Evolutionary conservation across 2,113 vertebrate genomes (phyloP).

Genomic region (Marmota monax): DNA sequence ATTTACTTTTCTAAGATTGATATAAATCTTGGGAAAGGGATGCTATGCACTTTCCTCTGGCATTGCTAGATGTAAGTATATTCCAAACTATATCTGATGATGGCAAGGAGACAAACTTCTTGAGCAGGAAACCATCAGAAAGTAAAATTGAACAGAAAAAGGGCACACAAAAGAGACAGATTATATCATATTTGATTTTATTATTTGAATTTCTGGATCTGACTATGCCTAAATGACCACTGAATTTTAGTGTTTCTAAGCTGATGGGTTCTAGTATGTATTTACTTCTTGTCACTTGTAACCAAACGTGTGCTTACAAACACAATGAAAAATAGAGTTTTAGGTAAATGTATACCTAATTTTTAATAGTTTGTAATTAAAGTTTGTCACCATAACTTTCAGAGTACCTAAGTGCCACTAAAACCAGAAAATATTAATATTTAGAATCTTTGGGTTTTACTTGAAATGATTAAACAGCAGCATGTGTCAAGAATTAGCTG

Average conservation of each 20-base stretch:
- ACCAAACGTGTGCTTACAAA: neutral
- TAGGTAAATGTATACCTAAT: neutral
- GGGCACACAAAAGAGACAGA: neutral
- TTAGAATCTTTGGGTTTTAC: neutral
- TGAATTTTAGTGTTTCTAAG: neutral
- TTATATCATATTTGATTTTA: neutral
- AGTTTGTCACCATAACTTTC: neutral
- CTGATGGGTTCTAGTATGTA: neutral
- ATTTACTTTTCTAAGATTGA: conserved; percentile 36
- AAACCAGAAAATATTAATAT: neutral
- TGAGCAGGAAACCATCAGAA: neutral
- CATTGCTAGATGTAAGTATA: neutral
- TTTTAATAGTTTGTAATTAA: conserved; percentile 15
- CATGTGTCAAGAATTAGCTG: neutral
- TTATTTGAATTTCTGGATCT: neutral
- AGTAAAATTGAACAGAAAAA: neutral
- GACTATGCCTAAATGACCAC: neutral
- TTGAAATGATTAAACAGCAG: neutral
- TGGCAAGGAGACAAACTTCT: conserved; percentile 32
- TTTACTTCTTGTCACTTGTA: neutral
- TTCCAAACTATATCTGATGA: neutral
- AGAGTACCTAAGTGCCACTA: neutral
- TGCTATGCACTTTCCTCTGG: conserved; percentile 47
- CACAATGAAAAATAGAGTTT: neutral
- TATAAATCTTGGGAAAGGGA: conserved; percentile 44